These are phyloP conservation scores for Heliocidaris erythrogramma DNA, from an alignment of 35 echinoderm and acorn worm genomes.

Conservation along the genomic window DNA sequence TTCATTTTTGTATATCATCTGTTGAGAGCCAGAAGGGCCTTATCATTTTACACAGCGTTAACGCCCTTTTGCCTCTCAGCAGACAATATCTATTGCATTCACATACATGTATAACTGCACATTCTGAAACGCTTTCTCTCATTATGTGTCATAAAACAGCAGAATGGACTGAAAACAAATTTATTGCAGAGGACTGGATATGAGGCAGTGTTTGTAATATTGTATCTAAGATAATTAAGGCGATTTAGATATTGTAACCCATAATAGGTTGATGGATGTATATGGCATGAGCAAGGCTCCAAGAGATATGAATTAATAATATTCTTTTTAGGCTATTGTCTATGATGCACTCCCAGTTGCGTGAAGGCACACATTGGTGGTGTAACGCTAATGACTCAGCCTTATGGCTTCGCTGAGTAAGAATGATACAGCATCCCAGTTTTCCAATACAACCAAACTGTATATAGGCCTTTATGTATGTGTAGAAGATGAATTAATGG, in stretches of 20 bases:
- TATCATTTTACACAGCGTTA: no score
- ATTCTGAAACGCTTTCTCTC: neutral
- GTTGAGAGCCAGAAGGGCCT: no score
- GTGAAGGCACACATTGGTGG: neutral
- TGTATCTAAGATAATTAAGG: neutral
- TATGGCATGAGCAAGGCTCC: neutral
- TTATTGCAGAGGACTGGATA: neutral
- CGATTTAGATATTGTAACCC: neutral
- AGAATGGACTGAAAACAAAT: neutral
- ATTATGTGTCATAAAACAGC: neutral
- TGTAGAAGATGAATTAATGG: no score
- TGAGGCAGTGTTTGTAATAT: neutral
- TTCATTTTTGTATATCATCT: no score
- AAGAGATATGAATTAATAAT: slow-evolving; percentile 9
- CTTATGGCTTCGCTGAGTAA: neutral
- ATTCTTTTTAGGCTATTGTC: neutral
- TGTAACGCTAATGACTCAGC: neutral
- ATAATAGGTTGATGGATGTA: neutral
- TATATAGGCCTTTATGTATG: neutral
- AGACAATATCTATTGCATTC: no score
- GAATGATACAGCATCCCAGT: neutral
- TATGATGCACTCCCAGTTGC: neutral
- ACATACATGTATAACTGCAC: neutral
- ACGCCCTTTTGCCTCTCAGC: no score
- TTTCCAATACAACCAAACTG: neutral